A percentile compares a stretch with the other conserved stretches of the same genome.
Evolutionary conservation across 1,140 invertebrate genomes (phyloP).

Genomic region (Tribolium madens): DNA sequence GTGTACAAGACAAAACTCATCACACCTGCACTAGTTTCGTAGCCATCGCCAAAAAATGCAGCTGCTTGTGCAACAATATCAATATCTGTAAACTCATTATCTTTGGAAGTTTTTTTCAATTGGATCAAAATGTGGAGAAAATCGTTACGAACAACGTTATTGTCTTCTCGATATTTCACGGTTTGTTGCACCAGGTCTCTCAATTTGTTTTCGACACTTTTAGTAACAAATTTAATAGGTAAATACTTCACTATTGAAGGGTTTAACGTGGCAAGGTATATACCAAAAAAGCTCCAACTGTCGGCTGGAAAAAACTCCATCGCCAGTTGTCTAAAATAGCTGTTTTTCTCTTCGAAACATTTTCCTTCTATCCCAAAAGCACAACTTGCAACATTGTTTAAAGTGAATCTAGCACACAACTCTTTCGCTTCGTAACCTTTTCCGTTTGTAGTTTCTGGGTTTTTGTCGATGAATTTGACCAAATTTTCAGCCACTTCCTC

Average conservation of each 20-base stretch:
- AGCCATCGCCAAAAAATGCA: constrained; percentile 73
- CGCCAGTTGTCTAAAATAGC: constrained; percentile 45
- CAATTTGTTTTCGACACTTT: constrained; percentile 48
- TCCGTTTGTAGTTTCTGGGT: constrained; percentile 7
- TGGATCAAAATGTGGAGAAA: constrained; percentile 57
- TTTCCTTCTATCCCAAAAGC: constrained; percentile 56
- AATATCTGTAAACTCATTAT: constrained; percentile 68
- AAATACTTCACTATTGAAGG: too few relatives aligned
- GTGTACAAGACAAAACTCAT: constrained; percentile 66
- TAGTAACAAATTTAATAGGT: constrained; percentile 38
- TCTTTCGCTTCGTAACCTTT: too few relatives aligned
- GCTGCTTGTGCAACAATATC: constrained; percentile 73
- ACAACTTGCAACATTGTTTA: constrained; percentile 54
- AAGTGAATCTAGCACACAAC: constrained; percentile 50
- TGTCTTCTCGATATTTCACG: constrained; percentile 61
- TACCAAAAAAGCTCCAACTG: too few relatives aligned
- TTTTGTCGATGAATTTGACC: constrained; percentile 43
- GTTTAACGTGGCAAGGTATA: too few relatives aligned
- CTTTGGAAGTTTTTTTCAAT: constrained; percentile 47
- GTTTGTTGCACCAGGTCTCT: constrained; percentile 52
- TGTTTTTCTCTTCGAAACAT: constrained; percentile 48
- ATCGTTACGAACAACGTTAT: constrained; percentile 61
- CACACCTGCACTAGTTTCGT: constrained; percentile 66
- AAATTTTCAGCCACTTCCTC: constrained; percentile 44
- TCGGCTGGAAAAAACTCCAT: not conserved